Percentiles rank a stretch among this genome's conserved stretches.
Evolutionary conservation across 2,797 vertebrate genomes (phyloP).

Genomic region (Sebastes paucispinis): DNA sequence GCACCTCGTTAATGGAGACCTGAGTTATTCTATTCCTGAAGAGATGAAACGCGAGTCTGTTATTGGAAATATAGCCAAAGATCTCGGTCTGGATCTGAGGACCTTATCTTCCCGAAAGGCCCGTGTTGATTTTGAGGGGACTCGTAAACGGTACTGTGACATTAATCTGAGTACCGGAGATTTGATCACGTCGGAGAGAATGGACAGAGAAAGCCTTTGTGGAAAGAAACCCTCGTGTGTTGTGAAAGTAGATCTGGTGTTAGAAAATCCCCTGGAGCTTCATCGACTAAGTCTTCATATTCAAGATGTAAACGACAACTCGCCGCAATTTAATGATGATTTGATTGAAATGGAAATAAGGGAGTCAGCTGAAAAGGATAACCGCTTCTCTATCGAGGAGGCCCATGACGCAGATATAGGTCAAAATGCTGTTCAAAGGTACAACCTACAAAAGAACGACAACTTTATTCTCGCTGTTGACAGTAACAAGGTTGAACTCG

Average conservation of each 20-base stretch:
- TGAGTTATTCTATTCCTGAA: slow-evolving; percentile 15
- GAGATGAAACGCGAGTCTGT: too few species aligned
- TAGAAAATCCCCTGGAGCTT: slow-evolving; percentile 80
- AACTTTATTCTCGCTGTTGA: slow-evolving; percentile 36
- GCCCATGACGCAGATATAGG: slow-evolving; percentile 81
- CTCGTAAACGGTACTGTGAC: slow-evolving; percentile 50
- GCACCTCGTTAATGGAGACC: slow-evolving; percentile 52
- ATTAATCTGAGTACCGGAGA: slow-evolving; percentile 69
- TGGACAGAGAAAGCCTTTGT: slow-evolving; percentile 80
- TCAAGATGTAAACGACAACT: slow-evolving; percentile 81
- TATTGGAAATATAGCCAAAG: too few species aligned
- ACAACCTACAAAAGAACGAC: slow-evolving; percentile 44
- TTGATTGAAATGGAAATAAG: slow-evolving; percentile 72
- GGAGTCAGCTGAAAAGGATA: slow-evolving; percentile 57
- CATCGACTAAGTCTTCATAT: slow-evolving; percentile 74
- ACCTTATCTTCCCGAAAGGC: slow-evolving; percentile 44
- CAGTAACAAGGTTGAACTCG: slow-evolving; percentile 33
- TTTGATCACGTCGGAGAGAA: slow-evolving; percentile 59
- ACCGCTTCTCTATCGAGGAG: slow-evolving; percentile 69
- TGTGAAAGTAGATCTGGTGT: slow-evolving; percentile 71
- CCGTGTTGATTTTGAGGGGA: slow-evolving; percentile 61
- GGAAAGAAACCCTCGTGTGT: slow-evolving; percentile 60
- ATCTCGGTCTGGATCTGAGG: slow-evolving; percentile 26
- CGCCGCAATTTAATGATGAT: slow-evolving; percentile 45
- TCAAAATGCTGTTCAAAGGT: slow-evolving; percentile 63